Evolutionary conservation across 2,113 vertebrate genomes (phyloP).

Genomic region (Emydura subglobosa): DNA sequence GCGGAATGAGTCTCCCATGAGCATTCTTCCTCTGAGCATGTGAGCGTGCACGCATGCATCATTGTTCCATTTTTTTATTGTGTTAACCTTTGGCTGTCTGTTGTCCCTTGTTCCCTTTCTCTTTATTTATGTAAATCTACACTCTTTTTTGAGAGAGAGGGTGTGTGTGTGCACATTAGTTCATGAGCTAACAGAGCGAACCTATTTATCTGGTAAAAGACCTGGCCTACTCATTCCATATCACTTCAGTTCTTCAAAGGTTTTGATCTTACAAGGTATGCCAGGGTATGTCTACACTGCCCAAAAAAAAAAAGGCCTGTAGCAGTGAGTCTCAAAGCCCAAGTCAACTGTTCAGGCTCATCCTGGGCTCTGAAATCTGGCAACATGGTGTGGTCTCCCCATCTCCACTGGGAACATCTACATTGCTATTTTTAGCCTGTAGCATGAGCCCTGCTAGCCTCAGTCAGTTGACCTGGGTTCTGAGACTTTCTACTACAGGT

Average conservation of each 20-base stretch:
- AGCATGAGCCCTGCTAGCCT: background rate
- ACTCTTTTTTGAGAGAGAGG: background rate
- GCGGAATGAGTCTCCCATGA: background rate
- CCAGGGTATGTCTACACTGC: too few species aligned
- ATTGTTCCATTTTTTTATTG: background rate
- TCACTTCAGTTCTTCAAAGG: background rate
- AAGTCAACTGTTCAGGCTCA: too few species aligned
- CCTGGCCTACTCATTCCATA: background rate
- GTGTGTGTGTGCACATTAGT: too few species aligned
- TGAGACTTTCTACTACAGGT: background rate
- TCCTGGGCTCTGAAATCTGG: too few species aligned
- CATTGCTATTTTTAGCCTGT: background rate
- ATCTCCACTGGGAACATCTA: background rate
- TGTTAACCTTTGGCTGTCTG: background rate
- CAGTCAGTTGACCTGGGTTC: background rate
- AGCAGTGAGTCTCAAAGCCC: too few species aligned
- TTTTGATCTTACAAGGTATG: background rate
- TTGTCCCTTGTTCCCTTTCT: background rate
- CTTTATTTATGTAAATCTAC: background rate
- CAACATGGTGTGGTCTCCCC: too few species aligned
- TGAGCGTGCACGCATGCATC: background rate
- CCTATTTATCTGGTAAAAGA: background rate
- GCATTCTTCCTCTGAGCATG: background rate
- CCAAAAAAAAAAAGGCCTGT: too few species aligned
- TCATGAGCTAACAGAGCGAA: background rate